Evolutionary conservation across 2,113 vertebrate species (phyloP).

Genomic region (Copsychus sechellarum): DNA sequence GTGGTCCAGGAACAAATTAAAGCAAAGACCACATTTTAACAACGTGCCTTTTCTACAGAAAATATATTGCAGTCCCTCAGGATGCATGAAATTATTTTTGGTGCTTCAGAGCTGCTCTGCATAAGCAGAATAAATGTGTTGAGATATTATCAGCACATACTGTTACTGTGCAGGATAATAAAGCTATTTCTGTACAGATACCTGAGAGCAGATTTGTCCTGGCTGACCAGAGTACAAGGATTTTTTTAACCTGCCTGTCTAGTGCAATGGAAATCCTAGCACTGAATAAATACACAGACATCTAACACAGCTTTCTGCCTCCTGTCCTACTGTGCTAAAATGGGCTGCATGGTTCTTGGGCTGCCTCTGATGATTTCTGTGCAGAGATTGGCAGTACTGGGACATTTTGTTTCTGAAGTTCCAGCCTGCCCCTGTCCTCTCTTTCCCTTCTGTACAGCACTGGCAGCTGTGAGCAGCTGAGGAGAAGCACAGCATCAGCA

Average conservation of each 20-base stretch:
- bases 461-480: neutral
- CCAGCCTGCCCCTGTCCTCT: fast-evolving
- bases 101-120: slow-evolving; percentile 45
- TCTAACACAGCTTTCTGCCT: neutral
- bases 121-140: slow-evolving; percentile 47
- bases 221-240: neutral
- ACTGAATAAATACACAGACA: neutral
- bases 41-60: neutral
- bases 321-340: neutral
- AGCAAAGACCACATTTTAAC: slow-evolving; percentile 28
- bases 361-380: neutral
- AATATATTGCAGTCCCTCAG: slow-evolving; percentile 29
- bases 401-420: neutral
- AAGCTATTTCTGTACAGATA: slow-evolving; percentile 41
- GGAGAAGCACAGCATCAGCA: neutral
- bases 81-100: slow-evolving; percentile 51
- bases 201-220: slow-evolving; percentile 7
- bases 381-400: neutral
- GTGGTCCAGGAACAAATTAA: slow-evolving; percentile 26
- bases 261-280: neutral
- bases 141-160: slow-evolving; percentile 50
- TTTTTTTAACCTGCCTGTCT: slow-evolving; percentile 26
- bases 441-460: neutral
- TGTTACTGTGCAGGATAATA: slow-evolving; percentile 40
- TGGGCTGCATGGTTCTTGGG: neutral